phyloP scores from a whole-genome alignment of 2,888 invertebrate species.

The Tenodera sinensis region DNA sequence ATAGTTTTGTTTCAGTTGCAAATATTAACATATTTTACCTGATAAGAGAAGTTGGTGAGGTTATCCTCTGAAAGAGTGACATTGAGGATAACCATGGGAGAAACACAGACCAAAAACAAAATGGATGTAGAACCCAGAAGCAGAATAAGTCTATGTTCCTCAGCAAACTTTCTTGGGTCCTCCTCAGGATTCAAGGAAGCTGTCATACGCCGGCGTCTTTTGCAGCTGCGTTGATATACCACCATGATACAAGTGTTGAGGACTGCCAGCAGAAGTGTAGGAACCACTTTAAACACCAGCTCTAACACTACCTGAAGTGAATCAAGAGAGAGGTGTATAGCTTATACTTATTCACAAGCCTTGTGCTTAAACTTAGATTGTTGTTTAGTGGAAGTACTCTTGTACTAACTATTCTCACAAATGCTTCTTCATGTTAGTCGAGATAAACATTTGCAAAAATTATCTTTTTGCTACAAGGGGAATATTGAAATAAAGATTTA shows the following conservation, averaged over 20 bases:
- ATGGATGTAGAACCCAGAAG: constrained; percentile 64
- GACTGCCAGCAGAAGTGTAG: constrained; percentile 61
- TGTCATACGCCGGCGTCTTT: constrained; percentile 61
- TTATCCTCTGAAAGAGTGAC: constrained; percentile 62
- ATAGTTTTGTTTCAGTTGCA: too few species aligned
- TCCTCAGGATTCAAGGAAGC: constrained; percentile 52
- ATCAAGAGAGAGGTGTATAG: neutral
- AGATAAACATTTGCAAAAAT: too few species aligned
- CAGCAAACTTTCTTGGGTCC: constrained; percentile 62
- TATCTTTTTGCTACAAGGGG: too few species aligned
- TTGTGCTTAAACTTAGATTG: too few species aligned
- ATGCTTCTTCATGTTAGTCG: too few species aligned
- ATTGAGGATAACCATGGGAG: constrained; percentile 68
- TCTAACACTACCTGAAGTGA: constrained; percentile 49
- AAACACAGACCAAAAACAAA: constrained; percentile 63
- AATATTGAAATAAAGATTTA: too few species aligned
- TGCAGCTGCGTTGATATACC: constrained; percentile 62
- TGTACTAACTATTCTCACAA: too few species aligned
- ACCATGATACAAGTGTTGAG: constrained; percentile 64
- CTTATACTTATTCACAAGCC: too few species aligned
- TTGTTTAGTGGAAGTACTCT: too few species aligned
- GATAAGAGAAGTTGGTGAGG: constrained; percentile 59
- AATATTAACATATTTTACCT: constrained; percentile 42
- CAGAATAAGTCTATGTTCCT: constrained; percentile 62
- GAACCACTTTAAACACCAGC: constrained; percentile 63